Percentiles rank a stretch among this genome's conserved stretches.
Conservation (phyloP, 1,140 invertebrate species). For the Nephila pilipes region DNA sequence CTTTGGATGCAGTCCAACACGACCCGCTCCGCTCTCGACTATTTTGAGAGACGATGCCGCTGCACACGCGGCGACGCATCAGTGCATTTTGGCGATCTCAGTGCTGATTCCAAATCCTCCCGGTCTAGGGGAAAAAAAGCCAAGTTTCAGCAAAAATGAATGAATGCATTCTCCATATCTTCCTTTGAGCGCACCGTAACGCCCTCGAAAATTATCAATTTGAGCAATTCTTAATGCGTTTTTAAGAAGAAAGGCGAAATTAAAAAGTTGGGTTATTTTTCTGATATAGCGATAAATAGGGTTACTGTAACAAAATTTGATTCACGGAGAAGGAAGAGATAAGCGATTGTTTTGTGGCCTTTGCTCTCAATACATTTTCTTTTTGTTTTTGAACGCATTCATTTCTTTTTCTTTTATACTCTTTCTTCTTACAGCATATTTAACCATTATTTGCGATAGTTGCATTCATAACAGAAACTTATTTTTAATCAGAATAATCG, state of each 20-base stretch:
- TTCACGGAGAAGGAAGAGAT: not conserved
- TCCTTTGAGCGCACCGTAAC: not conserved
- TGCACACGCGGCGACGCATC: slow-evolving; percentile 42
- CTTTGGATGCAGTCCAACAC: slow-evolving; percentile 60
- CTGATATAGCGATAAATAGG: slow-evolving; percentile 26
- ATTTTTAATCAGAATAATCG: not conserved
- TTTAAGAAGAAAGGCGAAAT: not conserved
- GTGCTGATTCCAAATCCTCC: slow-evolving; percentile 13
- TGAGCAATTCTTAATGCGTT: not conserved
- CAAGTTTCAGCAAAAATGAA: slow-evolving; percentile 16
- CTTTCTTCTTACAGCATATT: not conserved
- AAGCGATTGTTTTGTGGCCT: slow-evolving; percentile 44
- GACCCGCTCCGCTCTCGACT: slow-evolving; percentile 31
- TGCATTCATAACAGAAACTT: not conserved
- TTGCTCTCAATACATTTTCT: slow-evolving; percentile 11
- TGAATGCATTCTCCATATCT: not conserved
- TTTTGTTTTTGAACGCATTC: not conserved
- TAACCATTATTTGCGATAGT: not conserved
- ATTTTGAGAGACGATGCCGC: slow-evolving; percentile 62
- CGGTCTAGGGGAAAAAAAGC: not conserved
- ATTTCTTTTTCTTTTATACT: not conserved
- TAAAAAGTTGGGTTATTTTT: not conserved
- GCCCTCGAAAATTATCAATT: not conserved
- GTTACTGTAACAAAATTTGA: slow-evolving; percentile 21
- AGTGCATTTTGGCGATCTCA: slow-evolving; percentile 38